phyloP scores from a whole-genome alignment of 1,140 invertebrate genomes.

The Pemphigus obesinymphae region DNA sequence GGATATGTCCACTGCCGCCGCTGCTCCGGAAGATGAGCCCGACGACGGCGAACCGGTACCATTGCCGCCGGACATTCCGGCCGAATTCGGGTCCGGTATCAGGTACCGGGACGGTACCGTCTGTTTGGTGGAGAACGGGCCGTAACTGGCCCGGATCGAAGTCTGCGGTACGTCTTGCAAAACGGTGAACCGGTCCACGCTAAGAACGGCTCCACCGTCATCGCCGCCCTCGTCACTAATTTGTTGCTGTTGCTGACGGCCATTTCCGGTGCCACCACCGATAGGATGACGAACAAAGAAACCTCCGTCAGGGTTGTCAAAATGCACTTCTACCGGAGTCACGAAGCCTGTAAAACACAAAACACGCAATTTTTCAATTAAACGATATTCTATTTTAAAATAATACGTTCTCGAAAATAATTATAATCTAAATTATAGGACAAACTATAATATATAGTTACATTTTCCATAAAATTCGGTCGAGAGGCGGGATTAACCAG shows the following conservation, averaged over 20 bases:
- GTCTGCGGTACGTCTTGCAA: constrained; percentile 80
- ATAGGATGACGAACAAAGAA: constrained; percentile 79
- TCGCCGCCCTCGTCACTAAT: neutral
- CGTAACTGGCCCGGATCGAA: constrained; percentile 81
- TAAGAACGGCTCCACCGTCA: constrained; percentile 56
- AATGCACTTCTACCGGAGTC: constrained; percentile 71
- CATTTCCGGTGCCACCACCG: neutral
- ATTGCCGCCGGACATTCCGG: constrained; percentile 82
- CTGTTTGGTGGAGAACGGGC: constrained; percentile 88
- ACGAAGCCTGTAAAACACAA: constrained; percentile 30
- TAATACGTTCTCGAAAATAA: no score
- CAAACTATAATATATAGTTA: no score
- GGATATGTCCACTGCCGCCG: constrained; percentile 58
- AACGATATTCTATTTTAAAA: no score
- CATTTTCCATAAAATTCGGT: no score
- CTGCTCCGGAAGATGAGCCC: constrained; percentile 49
- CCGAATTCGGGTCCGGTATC: constrained; percentile 79
- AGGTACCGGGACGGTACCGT: constrained; percentile 85
- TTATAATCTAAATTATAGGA: no score
- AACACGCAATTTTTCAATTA: neutral
- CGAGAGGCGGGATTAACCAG: no score
- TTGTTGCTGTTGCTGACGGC: constrained; percentile 53
- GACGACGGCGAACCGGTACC: constrained; percentile 85
- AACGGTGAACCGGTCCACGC: constrained; percentile 78
- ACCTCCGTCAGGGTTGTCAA: constrained; percentile 82